Evolutionary conservation across 2,113 vertebrate species (phyloP).

Genomic region (Megaceryle torquata): DNA sequence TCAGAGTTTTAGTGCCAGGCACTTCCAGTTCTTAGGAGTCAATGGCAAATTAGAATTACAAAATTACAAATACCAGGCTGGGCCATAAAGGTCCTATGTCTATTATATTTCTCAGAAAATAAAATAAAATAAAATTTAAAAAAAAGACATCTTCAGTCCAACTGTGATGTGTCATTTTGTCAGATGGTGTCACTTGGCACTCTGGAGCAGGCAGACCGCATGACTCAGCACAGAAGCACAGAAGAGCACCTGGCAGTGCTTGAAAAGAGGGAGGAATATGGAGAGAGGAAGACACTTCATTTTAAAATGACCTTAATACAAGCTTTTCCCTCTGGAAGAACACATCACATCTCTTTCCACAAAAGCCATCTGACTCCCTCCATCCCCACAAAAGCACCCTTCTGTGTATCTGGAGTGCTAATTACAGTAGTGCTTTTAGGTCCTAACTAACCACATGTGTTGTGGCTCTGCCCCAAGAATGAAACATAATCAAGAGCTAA

Average conservation of each 20-base stretch:
- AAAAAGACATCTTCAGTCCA: background rate
- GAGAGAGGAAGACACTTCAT: background rate
- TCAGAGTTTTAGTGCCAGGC: background rate
- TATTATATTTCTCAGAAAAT: background rate
- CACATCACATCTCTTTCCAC: background rate
- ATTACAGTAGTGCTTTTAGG: background rate
- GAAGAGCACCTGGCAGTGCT: background rate
- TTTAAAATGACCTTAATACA: constrained; percentile 5
- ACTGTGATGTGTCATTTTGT: constrained; percentile 17
- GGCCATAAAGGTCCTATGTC: background rate
- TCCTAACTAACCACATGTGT: background rate
- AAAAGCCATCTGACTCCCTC: background rate
- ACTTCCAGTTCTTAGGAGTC: background rate
- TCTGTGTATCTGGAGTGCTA: background rate
- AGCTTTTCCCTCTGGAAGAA: constrained; percentile 1
- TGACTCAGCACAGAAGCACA: constrained; percentile 28
- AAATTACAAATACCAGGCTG: background rate
- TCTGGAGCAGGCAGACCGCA: background rate
- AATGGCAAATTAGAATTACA: background rate
- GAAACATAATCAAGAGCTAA: background rate
- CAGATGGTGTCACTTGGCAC: constrained; percentile 1
- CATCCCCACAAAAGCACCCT: background rate
- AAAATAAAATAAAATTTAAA: background rate
- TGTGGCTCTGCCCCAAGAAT: background rate
- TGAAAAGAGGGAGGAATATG: background rate